Evolutionary conservation across 2,797 vertebrate genomes (phyloP).

Genomic region (Fistularia tabacaria): DNA sequence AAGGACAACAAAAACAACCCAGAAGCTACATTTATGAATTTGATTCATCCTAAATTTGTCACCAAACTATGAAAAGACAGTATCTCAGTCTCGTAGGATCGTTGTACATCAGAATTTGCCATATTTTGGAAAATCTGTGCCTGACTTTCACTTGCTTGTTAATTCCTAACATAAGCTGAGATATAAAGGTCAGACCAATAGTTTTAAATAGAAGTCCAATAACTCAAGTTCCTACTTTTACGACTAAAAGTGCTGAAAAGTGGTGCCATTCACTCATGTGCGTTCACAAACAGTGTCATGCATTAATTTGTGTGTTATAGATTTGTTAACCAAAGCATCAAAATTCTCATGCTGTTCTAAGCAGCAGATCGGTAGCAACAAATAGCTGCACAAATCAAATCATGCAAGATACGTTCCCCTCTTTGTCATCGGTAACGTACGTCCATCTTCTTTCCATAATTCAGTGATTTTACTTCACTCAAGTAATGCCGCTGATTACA

Average conservation of each 20-base stretch:
- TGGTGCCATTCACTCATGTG: conserved; percentile 50
- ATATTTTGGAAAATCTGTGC: too few relatives aligned
- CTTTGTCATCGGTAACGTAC: conserved; percentile 2
- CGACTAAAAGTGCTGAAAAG: conserved; percentile 17
- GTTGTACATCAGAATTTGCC: too few relatives aligned
- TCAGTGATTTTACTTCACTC: too few relatives aligned
- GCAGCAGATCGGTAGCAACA: too few relatives aligned
- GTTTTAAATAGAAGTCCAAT: too few relatives aligned
- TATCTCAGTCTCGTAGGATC: too few relatives aligned
- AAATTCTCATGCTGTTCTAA: conserved; percentile 53
- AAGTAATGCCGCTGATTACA: too few relatives aligned
- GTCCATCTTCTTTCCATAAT: background rate
- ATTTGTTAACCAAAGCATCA: conserved; percentile 27
- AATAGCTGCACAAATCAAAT: conserved; percentile 32
- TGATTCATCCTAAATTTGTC: too few relatives aligned
- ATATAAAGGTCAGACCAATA: too few relatives aligned
- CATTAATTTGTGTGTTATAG: conserved; percentile 29
- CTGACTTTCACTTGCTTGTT: too few relatives aligned
- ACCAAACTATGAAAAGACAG: too few relatives aligned
- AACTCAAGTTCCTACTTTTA: background rate
- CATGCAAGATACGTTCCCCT: conserved; percentile 47
- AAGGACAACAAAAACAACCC: conserved; percentile 55
- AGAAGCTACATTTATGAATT: conserved; percentile 24
- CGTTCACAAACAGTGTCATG: conserved; percentile 35
- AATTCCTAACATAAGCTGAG: too few relatives aligned